These are phyloP conservation scores for Hanleya hanleyi DNA, from an alignment of 2,888 invertebrate genomes.

Conservation along the genomic window DNA sequence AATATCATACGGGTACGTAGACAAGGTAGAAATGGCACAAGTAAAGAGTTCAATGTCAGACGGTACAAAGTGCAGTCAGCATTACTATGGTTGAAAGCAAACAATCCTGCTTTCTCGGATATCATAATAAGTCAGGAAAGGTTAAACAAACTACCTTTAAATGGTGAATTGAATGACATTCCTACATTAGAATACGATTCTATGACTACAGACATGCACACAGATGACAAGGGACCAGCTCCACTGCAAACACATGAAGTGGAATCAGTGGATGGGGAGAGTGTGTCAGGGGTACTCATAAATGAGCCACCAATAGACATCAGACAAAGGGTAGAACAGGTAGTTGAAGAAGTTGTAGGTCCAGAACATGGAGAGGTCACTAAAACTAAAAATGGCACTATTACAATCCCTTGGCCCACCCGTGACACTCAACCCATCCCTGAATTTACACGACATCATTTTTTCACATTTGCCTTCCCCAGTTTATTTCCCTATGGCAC, in stretches of 20 bases:
- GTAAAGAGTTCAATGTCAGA: conserved; percentile 35
- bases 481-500: conserved; percentile 38
- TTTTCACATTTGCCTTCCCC: conserved; percentile 42
- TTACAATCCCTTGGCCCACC: conserved; percentile 38
- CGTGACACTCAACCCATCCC: conserved; percentile 34
- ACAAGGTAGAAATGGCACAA: conserved; percentile 32
- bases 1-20: conserved; percentile 28
- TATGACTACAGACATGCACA: not conserved
- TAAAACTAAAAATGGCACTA: conserved; percentile 6
- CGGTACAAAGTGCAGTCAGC: conserved; percentile 29
- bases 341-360: too few species aligned
- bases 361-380: conserved; percentile 10
- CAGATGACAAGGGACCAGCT: conserved; percentile 31
- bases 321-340: too few species aligned
- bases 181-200: conserved; percentile 2
- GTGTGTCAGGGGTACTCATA: too few species aligned
- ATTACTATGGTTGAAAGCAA: conserved; percentile 33
- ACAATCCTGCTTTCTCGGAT: conserved; percentile 34
- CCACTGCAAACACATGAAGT: too few species aligned
- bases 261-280: too few species aligned
- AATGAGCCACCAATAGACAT: too few species aligned
- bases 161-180: conserved; percentile 22
- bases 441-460: conserved; percentile 39
- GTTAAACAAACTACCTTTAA: conserved; percentile 16
- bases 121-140: conserved; percentile 28